Evolutionary conservation across 1,140 invertebrate genomes (phyloP).

Genomic region (Idris sp.): DNA sequence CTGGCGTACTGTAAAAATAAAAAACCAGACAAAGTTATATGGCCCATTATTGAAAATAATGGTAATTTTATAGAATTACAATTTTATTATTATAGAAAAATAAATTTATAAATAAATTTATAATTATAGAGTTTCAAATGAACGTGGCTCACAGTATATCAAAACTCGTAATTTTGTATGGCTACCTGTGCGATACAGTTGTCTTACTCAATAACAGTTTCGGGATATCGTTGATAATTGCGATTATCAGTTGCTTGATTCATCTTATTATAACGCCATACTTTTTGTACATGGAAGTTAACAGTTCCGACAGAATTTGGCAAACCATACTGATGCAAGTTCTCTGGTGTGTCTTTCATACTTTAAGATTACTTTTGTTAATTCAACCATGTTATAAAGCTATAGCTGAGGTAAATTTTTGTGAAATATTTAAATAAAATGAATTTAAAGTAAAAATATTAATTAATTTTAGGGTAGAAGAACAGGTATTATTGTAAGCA

Average conservation of each 20-base stretch:
- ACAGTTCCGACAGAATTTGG: conserved; percentile 70
- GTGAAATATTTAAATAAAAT: too few relatives aligned
- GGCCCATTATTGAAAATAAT: too few relatives aligned
- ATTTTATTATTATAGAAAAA: too few relatives aligned
- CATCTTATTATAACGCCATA: conserved; percentile 86
- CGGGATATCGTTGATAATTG: conserved; percentile 80
- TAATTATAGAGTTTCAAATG: conserved; percentile 60
- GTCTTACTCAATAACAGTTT: conserved; percentile 76
- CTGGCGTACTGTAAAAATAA: too few relatives aligned
- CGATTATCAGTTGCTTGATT: conserved; percentile 82
- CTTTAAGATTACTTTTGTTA: conserved; percentile 81
- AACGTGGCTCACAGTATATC: conserved; percentile 60
- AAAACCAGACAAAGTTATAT: too few relatives aligned
- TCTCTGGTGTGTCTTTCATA: conserved; percentile 83
- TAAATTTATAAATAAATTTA: too few relatives aligned
- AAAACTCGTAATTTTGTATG: conserved; percentile 69
- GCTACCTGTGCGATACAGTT: conserved; percentile 68
- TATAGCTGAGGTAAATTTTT: conserved; percentile 79
- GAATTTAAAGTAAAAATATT: too few relatives aligned
- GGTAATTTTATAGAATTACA: too few relatives aligned
- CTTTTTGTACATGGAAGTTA: conserved; percentile 83
- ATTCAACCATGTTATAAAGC: conserved; percentile 84
- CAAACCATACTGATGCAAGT: conserved; percentile 79
- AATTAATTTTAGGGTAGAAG: conserved; percentile 66
- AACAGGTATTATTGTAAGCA: conserved; percentile 71